A percentile compares a stretch with the other conserved stretches of the same genome.
These are phyloP conservation scores for Corythucha ciliata DNA, from an alignment of 2,888 invertebrate genomes.

Conservation along the genomic window DNA sequence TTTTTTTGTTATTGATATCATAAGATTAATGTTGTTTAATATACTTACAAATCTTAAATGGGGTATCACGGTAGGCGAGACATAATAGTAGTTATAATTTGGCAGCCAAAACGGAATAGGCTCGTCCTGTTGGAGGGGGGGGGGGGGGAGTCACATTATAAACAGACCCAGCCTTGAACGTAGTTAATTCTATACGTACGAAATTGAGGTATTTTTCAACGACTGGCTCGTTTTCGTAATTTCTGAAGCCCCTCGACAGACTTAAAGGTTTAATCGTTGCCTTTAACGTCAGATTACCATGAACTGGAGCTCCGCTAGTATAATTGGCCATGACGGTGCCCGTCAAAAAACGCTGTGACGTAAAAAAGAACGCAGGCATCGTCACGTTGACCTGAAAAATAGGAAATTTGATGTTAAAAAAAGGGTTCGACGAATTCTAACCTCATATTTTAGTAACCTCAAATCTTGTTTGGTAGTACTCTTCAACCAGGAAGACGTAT, in stretches of 20 bases:
- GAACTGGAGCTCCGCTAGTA: conserved; percentile 84
- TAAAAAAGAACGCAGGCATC: conserved; percentile 89
- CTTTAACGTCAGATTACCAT: conserved; percentile 77
- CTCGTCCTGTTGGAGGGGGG: conserved; percentile 50
- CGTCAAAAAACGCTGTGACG: conserved; percentile 69
- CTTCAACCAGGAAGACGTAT: conserved; percentile 77
- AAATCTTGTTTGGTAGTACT: conserved; percentile 89
- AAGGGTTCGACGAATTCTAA: neutral
- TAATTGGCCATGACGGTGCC: conserved; percentile 91
- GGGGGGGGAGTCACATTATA: conserved; percentile 14
- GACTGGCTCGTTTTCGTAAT: conserved; percentile 39
- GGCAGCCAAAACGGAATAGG: conserved; percentile 72
- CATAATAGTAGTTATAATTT: conserved; percentile 43
- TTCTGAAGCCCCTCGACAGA: conserved; percentile 37
- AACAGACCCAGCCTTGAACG: conserved; percentile 18
- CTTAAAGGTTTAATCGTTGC: conserved; percentile 64
- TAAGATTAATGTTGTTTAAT: conserved; percentile 6
- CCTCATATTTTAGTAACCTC: conserved; percentile 49
- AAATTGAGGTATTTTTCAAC: conserved; percentile 67
- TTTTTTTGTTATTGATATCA: neutral
- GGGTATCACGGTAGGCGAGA: conserved; percentile 47
- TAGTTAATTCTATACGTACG: conserved; percentile 43
- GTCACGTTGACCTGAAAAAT: conserved; percentile 72
- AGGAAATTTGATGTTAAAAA: conserved; percentile 6
- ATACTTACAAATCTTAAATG: conserved; percentile 61